Evolutionary conservation across 2,113 vertebrate species (phyloP), one percentile per base, ranked within the genome.

Genomic region (Rutilus rutilus): DNA sequence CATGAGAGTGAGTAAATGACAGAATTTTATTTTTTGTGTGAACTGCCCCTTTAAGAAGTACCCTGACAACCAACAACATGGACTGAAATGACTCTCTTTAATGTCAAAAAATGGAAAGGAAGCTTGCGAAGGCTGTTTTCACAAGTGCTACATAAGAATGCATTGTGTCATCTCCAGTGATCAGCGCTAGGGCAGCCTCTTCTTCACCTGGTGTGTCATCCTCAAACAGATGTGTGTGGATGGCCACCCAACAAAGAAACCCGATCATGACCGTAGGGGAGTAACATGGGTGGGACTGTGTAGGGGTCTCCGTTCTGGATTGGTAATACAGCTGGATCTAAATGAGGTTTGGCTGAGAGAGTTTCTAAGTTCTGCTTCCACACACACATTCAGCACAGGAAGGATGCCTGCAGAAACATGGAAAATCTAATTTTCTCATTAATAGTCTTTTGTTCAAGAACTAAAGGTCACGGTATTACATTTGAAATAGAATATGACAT

Each of bases 171-270:
- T 75, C 71, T 47, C 11, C 21, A 75, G 21, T 52, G 67, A 73
- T 65, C 9, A 8, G 75, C 10, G 25, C 17, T 59, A 76, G 23
- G 23, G 36, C 19, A 30, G 78, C 59, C 78, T 62, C 23, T 64
- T 52, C 75, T 71, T 85, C 60, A 89, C 83, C 86, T 81, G 50
- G 39, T 83, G 74, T 78, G 86, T 76, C 67, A 86, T 85, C 83
- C 36, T 65, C n/a, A 17, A 69, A 30, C 76, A 52, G 60, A 88
- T 86, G 74, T 60, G 80, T 42, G 47, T 74, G 75, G 52, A 59
- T 87, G 89, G 82, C 86, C 88, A 90, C 87, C 85, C 87, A 90
- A 86, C 59, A 65, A 83, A 85, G 64, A 77, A 76, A 87, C 75
- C 42, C 59, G 81, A 85, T 60, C 64, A 79, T 86, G 76, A 39